Evolutionary conservation across 2,888 invertebrate genomes (phyloP).

Genomic region (Euproctis similis): DNA sequence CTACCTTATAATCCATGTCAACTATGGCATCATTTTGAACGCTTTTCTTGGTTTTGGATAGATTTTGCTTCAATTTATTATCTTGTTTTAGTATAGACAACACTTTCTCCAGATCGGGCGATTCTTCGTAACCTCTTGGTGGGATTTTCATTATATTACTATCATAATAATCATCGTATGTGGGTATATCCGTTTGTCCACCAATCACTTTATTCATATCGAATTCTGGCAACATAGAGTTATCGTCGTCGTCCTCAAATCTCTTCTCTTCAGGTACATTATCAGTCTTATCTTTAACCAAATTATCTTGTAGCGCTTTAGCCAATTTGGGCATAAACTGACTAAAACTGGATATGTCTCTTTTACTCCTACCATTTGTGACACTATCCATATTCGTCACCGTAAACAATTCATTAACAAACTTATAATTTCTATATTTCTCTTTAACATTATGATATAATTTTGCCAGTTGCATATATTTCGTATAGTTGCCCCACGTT

Average conservation of each 20-base stretch:
- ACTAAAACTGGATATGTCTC: slow-evolving; percentile 45
- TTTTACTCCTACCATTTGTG: slow-evolving; percentile 27
- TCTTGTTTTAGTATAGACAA: slow-evolving; percentile 37
- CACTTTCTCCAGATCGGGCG: slow-evolving; percentile 40
- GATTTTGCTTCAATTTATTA: slow-evolving; percentile 39
- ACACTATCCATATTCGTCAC: slow-evolving; percentile 19
- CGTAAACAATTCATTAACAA: slow-evolving; percentile 43
- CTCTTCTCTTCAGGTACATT: slow-evolving; percentile 45
- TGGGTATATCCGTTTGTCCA: slow-evolving; percentile 31
- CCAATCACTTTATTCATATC: slow-evolving; percentile 61
- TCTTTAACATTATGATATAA: slow-evolving; percentile 38
- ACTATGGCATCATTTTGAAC: background rate
- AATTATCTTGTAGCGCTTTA: slow-evolving; percentile 44
- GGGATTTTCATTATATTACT: slow-evolving; percentile 68
- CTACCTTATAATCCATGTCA: slow-evolving; percentile 48
- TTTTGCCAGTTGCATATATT: slow-evolving; percentile 41
- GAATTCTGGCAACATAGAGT: slow-evolving; percentile 51
- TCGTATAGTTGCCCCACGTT: slow-evolving; percentile 79
- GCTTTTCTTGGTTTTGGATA: slow-evolving; percentile 24
- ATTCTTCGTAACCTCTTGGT: slow-evolving; percentile 50
- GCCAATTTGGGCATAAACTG: slow-evolving; percentile 52
- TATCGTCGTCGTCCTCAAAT: slow-evolving; percentile 45
- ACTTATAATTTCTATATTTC: slow-evolving; percentile 56
- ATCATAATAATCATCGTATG: slow-evolving; percentile 52
- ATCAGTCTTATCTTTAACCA: slow-evolving; percentile 38